Evolutionary conservation across 2,888 invertebrate genomes (phyloP), one percentile per base, ranked within the genome.

Genomic region (Acanthopleura granulata): DNA sequence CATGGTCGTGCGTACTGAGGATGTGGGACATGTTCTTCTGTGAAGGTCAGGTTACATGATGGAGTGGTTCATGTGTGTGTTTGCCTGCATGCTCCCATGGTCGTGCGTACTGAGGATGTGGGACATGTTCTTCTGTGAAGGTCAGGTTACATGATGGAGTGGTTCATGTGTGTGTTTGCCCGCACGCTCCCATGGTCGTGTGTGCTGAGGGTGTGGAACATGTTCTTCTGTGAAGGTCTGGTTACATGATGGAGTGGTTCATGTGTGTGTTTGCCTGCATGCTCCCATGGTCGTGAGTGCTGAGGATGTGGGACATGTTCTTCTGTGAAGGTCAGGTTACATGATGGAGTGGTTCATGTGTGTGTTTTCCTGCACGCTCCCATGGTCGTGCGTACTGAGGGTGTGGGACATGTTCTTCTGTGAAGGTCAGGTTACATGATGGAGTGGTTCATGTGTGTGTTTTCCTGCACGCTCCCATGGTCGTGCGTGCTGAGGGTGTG

Each of bases 291-390:
- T 51, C 51, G 14, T 51, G 51, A 15, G 51, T 51, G 14, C 51
- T 51, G 83, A 97, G 66, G 22, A 18, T 40, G 12, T 72, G 72
- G 40, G 30, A 49, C 30, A 72, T 72, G 72, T 72, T 29, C 72
- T 72, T 49, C 18, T 49, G 12, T 72, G 72, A 49, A 22, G 40
- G 27, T 85, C 70, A 51, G 51, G 14, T 18, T 98, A 97, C 91
- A 98, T 98, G 93, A 97, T 97, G 40, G 99, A 99, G 92, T 99
- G 99, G 99, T 99, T 99, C 92, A 94, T 99, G 88, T 99, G 99
- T 91, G 95, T 97, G 12, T 96, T 96, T 91, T 97, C 97, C 0
- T 93, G 99, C 84, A 98, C 97, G 0, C 92, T 99, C 83, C 98
- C 98, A 40, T 99, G 98, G 98, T 95, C 97, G 87, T 95, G 96